phyloP scores from a whole-genome alignment of 2,797 vertebrate species.

The Avahi laniger region DNA sequence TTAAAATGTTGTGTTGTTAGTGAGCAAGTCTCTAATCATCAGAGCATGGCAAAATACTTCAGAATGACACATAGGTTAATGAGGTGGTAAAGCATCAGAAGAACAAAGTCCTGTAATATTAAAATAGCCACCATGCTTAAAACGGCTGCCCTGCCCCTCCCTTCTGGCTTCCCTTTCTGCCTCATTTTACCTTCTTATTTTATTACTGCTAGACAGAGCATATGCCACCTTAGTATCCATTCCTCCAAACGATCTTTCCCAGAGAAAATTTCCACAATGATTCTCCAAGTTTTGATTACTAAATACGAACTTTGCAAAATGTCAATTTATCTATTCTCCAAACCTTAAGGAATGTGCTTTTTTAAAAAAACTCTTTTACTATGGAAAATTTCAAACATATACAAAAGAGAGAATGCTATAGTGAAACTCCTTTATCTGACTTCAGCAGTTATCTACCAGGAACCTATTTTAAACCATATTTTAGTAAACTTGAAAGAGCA shows the following conservation, averaged over 20 bases:
- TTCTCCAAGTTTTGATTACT: constrained; percentile 13
- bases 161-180: neutral
- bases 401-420: neutral
- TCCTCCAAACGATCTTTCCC: neutral
- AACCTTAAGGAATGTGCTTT: neutral
- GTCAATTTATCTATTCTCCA: neutral
- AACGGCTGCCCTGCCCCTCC: neutral
- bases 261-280: neutral
- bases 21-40: constrained; percentile 76
- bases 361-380: neutral
- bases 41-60: constrained; percentile 76
- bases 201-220: neutral
- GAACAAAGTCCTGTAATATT: constrained; percentile 69
- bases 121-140: constrained; percentile 58
- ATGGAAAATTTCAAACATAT: neutral
- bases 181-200: neutral
- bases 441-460: neutral
- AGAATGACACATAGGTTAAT: constrained; percentile 78
- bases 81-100: constrained; percentile 69
- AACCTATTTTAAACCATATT: neutral
- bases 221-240: neutral
- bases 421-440: neutral
- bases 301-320: constrained; percentile 46
- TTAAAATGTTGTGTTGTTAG: constrained; percentile 77
- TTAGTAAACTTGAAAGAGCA: constrained; percentile 18